Evolutionary conservation across 2,888 invertebrate genomes (phyloP), one percentile per base, ranked within the genome.

Genomic region (Petrophora chlorosata): DNA sequence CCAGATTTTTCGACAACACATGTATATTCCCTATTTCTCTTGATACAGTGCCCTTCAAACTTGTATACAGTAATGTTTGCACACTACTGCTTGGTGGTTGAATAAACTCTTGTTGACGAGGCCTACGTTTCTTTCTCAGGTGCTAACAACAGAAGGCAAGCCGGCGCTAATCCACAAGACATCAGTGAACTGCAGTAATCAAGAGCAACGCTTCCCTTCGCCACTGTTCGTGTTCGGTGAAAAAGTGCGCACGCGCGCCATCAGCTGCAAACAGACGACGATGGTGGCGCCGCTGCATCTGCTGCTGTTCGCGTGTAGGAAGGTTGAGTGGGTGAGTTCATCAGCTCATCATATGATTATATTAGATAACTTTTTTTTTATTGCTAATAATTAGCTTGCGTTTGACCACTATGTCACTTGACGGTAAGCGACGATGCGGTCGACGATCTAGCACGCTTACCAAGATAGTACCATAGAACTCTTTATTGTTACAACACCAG

Each of bases 161-260:
- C 94, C 96, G 0, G 99, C 99, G 0, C 90, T 99, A 1, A 95
- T 99, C 53, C 98, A 99, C 87, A 99, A 99, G 84, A 97, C 98
- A 0, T 99, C 99, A 0, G 98, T 99, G 2, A 98, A 99, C 88
- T 97, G 97, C 80, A 95, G 94, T 65, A 96, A 96, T 75, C 88
- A 93, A 38, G 96, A 96, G 36, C 94, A 95, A 48, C 92, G 92
- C 57, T 99, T 99, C 73, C 95, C 96, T 0, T 98, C 96, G 57
- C 99, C 99, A 0, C 95, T 98, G 79, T 98, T 99, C 78, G 96
- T 99, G 45, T 99, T 99, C 81, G 98, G 99, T 0, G 99, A 99
- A 89, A 99, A 99, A 92, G 97, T 99, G 44, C 94, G 99, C 42
- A 98, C 99, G 0, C 92, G 97, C 42, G 98, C 98, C 0, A 97